These are phyloP conservation scores for Stegodyphus mimosarum DNA, from an alignment of 1,140 invertebrate genomes.

Conservation along the genomic window DNA sequence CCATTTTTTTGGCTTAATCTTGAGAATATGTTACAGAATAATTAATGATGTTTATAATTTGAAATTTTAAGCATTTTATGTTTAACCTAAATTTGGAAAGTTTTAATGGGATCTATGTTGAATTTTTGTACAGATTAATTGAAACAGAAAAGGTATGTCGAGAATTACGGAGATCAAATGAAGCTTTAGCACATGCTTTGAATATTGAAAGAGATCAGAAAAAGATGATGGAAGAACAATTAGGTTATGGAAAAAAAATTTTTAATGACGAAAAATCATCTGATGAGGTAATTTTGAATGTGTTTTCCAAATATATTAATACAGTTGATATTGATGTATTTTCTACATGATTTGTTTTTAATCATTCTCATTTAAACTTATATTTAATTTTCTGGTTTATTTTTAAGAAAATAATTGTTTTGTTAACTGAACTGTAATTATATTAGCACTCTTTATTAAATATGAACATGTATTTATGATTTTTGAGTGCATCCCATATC, in stretches of 20 bases:
- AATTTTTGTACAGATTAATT: conserved; percentile 32
- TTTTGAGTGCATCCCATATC: too few relatives aligned
- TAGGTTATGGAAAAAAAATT: conserved; percentile 33
- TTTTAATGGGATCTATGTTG: not conserved
- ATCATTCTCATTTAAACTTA: not conserved
- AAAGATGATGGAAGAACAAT: conserved; percentile 35
- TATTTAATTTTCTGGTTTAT: not conserved
- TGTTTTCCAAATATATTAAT: not conserved
- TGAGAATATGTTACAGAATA: too few relatives aligned
- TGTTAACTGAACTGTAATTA: not conserved
- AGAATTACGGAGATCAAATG: conserved; percentile 31
- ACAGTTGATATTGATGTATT: not conserved
- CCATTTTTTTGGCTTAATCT: too few relatives aligned
- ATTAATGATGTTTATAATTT: too few relatives aligned
- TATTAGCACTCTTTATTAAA: not conserved
- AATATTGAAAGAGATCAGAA: conserved; percentile 46
- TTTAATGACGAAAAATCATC: conserved; percentile 34
- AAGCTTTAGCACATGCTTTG: conserved; percentile 35
- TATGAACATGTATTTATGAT: not conserved
- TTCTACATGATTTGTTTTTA: not conserved
- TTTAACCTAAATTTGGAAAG: too few relatives aligned
- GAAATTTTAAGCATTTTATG: too few relatives aligned
- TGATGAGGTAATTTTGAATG: conserved; percentile 27
- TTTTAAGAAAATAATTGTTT: not conserved
- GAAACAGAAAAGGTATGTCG: conserved; percentile 34